Evolutionary conservation across 2,888 invertebrate species (phyloP).

Genomic region (Empis stercorea): DNA sequence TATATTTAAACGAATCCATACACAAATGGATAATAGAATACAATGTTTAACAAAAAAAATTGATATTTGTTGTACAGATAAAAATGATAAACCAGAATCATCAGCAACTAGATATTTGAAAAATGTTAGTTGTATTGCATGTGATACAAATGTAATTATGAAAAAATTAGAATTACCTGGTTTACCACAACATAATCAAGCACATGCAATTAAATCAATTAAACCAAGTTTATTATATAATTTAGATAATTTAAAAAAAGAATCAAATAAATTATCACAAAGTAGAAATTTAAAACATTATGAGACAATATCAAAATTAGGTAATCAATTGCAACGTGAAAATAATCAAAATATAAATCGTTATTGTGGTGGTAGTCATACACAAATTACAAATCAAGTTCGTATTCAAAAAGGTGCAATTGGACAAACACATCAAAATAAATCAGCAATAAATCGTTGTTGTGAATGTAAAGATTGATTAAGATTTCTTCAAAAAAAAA

Average conservation of each 20-base stretch:
- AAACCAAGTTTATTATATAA: conserved; percentile 62
- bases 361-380: conserved; percentile 69
- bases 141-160: conserved; percentile 64
- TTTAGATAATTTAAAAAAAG: conserved; percentile 40
- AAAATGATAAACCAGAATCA: conserved; percentile 28
- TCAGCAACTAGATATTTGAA: conserved; percentile 53
- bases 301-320: conserved; percentile 20
- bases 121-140: conserved; percentile 63
- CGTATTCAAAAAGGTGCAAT: conserved; percentile 39
- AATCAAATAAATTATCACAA: conserved; percentile 8
- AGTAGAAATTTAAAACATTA: conserved; percentile 37
- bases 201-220: conserved; percentile 47
- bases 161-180: conserved; percentile 41
- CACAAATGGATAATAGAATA: conserved; percentile 44
- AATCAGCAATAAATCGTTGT: not conserved
- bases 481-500: too few relatives aligned
- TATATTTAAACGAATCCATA: conserved; percentile 52
- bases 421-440: not conserved
- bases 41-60: conserved; percentile 12
- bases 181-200: conserved; percentile 38
- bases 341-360: conserved; percentile 33
- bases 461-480: too few relatives aligned
- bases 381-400: conserved; percentile 56
- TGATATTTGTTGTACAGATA: too few relatives aligned
- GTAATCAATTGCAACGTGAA: conserved; percentile 17